These are phyloP conservation scores for Stratiomys singularior DNA, from an alignment of 2,888 invertebrate species.

Conservation along the genomic window DNA sequence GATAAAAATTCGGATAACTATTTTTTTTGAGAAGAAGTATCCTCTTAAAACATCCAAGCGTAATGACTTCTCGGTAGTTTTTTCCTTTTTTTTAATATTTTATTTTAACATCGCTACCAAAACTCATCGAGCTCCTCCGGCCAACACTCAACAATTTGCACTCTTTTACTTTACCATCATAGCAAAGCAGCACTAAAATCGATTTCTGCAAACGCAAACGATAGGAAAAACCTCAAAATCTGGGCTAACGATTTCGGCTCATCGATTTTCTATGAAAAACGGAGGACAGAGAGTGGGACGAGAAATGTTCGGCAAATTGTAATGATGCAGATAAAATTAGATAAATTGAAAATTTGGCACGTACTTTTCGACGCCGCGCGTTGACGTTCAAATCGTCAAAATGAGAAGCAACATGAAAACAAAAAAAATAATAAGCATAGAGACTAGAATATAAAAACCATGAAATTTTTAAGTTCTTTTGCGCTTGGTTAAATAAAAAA, in stretches of 20 bases:
- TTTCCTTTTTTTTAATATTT: not conserved
- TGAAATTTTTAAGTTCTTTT: too few species aligned
- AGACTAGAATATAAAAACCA: too few species aligned
- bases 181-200: not conserved
- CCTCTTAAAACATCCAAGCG: too few species aligned
- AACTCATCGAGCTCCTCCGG: too few species aligned
- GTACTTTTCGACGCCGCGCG: not conserved
- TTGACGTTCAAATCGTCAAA: conserved; percentile 19
- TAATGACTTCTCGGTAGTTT: too few species aligned
- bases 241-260: conserved; percentile 24
- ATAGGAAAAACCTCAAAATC: not conserved
- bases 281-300: too few species aligned
- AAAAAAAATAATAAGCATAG: too few species aligned
- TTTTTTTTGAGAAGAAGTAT: too few species aligned
- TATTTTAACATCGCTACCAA: not conserved
- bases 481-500: too few species aligned
- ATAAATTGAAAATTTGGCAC: conserved; percentile 33
- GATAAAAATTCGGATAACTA: too few species aligned
- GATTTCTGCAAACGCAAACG: not conserved
- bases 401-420: not conserved
- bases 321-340: conserved; percentile 32
- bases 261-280: not conserved
- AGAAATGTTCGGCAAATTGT: too few species aligned
- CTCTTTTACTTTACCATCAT: too few species aligned
- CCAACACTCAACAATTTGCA: not conserved